Conservation (phyloP, 1,140 invertebrate species). For the Drosophila repletoides region DNA sequence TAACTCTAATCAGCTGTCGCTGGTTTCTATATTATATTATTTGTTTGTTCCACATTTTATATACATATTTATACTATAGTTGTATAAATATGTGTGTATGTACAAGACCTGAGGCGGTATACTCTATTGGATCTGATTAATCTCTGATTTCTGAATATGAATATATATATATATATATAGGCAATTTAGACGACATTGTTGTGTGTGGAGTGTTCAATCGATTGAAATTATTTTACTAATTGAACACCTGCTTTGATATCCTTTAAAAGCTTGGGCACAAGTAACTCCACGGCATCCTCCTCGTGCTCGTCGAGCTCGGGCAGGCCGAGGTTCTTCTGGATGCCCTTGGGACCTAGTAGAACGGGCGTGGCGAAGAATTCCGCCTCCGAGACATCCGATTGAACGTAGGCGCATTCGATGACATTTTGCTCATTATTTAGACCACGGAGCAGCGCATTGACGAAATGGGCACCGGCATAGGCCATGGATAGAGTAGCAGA, state of each 20-base stretch:
- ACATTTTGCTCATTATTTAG: constrained; percentile 93
- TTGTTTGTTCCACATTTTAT: too few relatives aligned
- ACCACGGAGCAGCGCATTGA: constrained; percentile 89
- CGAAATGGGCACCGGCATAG: constrained; percentile 95
- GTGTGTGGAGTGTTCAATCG: too few relatives aligned
- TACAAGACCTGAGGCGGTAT: too few relatives aligned
- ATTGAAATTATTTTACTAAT: too few relatives aligned
- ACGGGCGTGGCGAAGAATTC: constrained; percentile 97
- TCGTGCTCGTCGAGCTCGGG: constrained; percentile 94
- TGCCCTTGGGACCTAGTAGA: constrained; percentile 93
- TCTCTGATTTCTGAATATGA: too few relatives aligned
- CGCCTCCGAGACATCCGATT: constrained; percentile 92
- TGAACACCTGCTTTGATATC: constrained; percentile 96
- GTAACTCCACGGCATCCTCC: constrained; percentile 90
- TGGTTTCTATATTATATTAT: too few relatives aligned
- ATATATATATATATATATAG: too few relatives aligned
- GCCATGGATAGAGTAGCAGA: constrained; percentile 99
- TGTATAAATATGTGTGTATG: too few relatives aligned
- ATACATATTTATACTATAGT: too few relatives aligned
- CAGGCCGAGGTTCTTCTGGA: constrained; percentile 95
- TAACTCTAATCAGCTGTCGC: too few relatives aligned
- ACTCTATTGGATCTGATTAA: too few relatives aligned
- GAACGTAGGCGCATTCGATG: constrained; percentile 95
- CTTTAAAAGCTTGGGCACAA: constrained; percentile 94
- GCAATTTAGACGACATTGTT: too few relatives aligned